Evolutionary conservation across 2,113 vertebrate genomes (phyloP), one percentile per base, ranked within the genome.

Genomic region (Mohoua ochrocephala): DNA sequence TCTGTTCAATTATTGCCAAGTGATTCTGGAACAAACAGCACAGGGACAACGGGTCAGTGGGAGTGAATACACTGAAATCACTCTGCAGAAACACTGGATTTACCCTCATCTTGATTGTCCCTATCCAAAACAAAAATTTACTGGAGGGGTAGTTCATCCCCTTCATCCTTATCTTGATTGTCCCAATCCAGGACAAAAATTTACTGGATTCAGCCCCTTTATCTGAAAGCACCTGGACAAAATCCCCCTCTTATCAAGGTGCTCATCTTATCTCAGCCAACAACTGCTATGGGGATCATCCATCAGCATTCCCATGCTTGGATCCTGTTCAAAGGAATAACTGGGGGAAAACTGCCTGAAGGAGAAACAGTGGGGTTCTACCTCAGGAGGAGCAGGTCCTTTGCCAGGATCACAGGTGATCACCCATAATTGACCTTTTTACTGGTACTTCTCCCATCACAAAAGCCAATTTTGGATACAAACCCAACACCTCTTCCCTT

Each of bases 361-460:
- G 20, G 30, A 45, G 30, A 33, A 59, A 20, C 3, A 2, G 8
- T 0, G 27, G 7, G 4, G 3, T 15, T n/a, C 44, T 24, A 18
- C 21, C 60, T 65, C 81, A 47, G 0, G 0, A 17, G n/a, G 64
- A 52, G 47, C 56, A 82, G 31, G 3, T 1, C 35, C 47, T 35
- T 39, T 26, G 15, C 41, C 41, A 71, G 42, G 31, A 30, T 49
- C 52, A 6, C 21, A 33, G 28, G 3, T 7, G 26, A 85, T 17
- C 11, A 23, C 33, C 31, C n/a, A 22, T 0, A 27, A 35, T 4
- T 0, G 1, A 1, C 35, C 6, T 47, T 19, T 28, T 75, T 1
- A 23, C 10, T 3, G 28, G 5, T 2, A 10, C 11, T 71, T 69
- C 9, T 33, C 47, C 15, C 27, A 59, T 2, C 4, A 2, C 24